These are phyloP conservation scores for Drosophila prolongata DNA, from an alignment of 2,888 invertebrate genomes.

Conservation along the genomic window DNA sequence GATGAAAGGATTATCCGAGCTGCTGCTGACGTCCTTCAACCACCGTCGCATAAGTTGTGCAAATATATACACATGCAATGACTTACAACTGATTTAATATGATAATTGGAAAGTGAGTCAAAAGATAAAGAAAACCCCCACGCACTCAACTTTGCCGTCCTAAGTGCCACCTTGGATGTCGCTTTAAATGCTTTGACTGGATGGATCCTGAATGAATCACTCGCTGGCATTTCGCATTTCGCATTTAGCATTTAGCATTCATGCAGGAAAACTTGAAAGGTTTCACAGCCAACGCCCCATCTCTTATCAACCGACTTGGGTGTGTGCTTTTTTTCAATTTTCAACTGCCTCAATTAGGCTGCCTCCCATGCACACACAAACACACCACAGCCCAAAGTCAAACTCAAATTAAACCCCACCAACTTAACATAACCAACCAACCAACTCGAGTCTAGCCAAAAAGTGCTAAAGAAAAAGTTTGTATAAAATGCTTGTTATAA, in stretches of 20 bases:
- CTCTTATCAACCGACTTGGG: background rate
- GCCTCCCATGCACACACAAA: constrained; percentile 17
- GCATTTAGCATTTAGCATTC: constrained; percentile 20
- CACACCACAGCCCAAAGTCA: constrained; percentile 26
- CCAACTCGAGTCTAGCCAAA: constrained; percentile 49
- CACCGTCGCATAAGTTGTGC: constrained; percentile 59
- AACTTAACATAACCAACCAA: constrained; percentile 32
- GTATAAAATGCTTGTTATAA: constrained; percentile 72
- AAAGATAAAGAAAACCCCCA: constrained; percentile 53
- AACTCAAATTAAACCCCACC: constrained; percentile 29
- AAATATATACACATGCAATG: constrained; percentile 62
- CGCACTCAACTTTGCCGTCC: constrained; percentile 21
- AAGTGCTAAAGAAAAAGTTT: constrained; percentile 37
- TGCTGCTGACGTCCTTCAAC: constrained; percentile 32
- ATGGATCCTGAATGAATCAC: constrained; percentile 49
- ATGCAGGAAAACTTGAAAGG: constrained; percentile 50
- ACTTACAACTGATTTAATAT: constrained; percentile 73
- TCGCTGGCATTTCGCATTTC: constrained; percentile 26
- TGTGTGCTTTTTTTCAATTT: constrained; percentile 51
- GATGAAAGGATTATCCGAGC: constrained; percentile 55
- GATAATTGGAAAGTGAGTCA: constrained; percentile 60
- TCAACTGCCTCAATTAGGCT: constrained; percentile 64
- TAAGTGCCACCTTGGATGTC: constrained; percentile 52
- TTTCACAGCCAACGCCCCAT: constrained; percentile 15
- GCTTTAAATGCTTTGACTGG: constrained; percentile 63